A percentile compares a stretch with the other conserved stretches of the same genome.
These are phyloP conservation scores for Antheraea pernyi DNA, from an alignment of 1,140 invertebrate species.

Conservation along the genomic window DNA sequence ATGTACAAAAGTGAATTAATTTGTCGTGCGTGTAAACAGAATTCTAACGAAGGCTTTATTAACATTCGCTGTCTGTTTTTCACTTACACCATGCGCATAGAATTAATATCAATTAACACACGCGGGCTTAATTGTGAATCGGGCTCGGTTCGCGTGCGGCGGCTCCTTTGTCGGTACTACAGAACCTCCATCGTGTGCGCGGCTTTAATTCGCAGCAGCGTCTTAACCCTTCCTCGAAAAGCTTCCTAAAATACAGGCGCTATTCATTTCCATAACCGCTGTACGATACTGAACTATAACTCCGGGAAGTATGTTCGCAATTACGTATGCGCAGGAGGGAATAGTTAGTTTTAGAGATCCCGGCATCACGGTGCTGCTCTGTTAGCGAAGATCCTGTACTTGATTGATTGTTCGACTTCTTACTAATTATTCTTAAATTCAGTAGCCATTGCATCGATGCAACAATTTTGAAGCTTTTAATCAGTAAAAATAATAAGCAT, in stretches of 20 bases:
- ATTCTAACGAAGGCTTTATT: not conserved
- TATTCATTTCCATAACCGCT: constrained; percentile 35
- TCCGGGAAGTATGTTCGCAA: constrained; percentile 33
- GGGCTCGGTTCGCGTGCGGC: constrained; percentile 71
- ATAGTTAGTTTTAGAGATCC: constrained; percentile 45
- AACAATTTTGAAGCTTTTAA: not conserved
- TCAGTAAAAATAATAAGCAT: not conserved
- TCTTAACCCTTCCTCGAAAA: constrained; percentile 64
- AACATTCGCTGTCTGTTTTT: constrained; percentile 27
- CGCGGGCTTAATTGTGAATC: constrained; percentile 75
- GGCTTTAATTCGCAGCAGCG: constrained; percentile 59
- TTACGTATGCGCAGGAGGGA: constrained; percentile 24
- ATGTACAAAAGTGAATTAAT: not conserved
- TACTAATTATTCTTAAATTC: not conserved
- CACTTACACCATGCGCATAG: constrained; percentile 55
- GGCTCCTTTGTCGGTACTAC: constrained; percentile 66
- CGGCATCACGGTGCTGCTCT: constrained; percentile 60
- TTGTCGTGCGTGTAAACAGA: not conserved
- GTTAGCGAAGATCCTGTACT: constrained; percentile 68
- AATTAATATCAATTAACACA: constrained; percentile 78
- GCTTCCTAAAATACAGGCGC: constrained; percentile 76
- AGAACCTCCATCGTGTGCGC: constrained; percentile 39
- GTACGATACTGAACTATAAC: constrained; percentile 42
- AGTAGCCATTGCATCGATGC: not conserved
- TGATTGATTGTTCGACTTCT: constrained; percentile 48